These are phyloP conservation scores for Acanthiza pusilla DNA, from an alignment of 2,797 vertebrate genomes.

Conservation along the genomic window DNA sequence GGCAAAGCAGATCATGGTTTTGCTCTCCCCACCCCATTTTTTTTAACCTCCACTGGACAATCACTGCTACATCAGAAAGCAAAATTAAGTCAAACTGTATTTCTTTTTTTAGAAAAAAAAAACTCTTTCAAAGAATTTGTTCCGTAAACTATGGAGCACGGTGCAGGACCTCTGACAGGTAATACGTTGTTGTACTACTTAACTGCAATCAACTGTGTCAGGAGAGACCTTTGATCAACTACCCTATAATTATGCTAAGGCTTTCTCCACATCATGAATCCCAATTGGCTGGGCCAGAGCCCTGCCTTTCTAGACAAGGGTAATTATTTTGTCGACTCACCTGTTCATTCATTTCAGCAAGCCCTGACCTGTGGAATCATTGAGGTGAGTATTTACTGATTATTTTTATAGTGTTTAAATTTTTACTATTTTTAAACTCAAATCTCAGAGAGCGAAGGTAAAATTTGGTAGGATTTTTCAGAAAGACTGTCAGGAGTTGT, in stretches of 20 bases:
- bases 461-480: neutral
- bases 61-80: neutral
- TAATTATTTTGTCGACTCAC: conserved; percentile 28
- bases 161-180: neutral
- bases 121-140: neutral
- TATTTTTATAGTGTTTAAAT: neutral
- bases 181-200: neutral
- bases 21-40: neutral
- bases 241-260: conserved; percentile 52
- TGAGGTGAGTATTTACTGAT: conserved; percentile 37
- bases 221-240: neutral
- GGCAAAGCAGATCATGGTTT: neutral
- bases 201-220: neutral
- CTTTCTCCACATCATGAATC: neutral
- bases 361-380: neutral
- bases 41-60: neutral
- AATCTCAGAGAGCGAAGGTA: neutral
- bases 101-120: neutral
- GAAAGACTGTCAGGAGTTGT: neutral
- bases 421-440: neutral
- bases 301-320: conserved; percentile 24
- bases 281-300: conserved; percentile 40
- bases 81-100: neutral
- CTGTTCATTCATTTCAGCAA: conserved; percentile 13
- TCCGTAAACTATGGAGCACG: neutral